phyloP scores from a whole-genome alignment of 1,140 invertebrate genomes.

The Rhopalosiphum maidis region DNA sequence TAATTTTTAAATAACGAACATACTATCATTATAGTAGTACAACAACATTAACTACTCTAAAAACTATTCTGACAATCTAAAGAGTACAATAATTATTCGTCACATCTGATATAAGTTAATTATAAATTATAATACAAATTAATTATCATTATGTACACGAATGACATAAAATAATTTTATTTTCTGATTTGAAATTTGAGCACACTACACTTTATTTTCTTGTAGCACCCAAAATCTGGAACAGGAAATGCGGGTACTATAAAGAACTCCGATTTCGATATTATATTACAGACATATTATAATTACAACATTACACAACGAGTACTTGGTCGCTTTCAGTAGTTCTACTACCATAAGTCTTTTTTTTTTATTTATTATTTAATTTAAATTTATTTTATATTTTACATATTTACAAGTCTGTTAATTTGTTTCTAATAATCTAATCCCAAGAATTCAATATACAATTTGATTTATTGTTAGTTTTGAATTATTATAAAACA shows the following conservation, averaged over 20 bases:
- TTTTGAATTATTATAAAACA: background rate
- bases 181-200: background rate
- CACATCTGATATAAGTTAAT: background rate
- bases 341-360: background rate
- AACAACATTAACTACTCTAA: background rate
- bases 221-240: background rate
- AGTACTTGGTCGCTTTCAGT: background rate
- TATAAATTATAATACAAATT: background rate
- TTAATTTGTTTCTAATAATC: background rate
- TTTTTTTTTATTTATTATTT: background rate
- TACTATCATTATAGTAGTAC: background rate
- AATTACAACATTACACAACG: background rate
- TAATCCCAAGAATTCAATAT: background rate
- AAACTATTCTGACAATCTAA: background rate
- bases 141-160: background rate
- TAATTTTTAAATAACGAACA: background rate
- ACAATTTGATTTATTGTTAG: background rate
- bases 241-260: conserved; percentile 6
- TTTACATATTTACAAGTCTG: background rate
- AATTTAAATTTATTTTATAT: background rate
- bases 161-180: background rate
- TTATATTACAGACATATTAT: background rate
- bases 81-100: too few relatives aligned
- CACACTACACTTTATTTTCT: background rate
- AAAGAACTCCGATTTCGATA: background rate